Evolutionary conservation across 2,113 vertebrate species (phyloP).

Genomic region (Aviceda subcristata): DNA sequence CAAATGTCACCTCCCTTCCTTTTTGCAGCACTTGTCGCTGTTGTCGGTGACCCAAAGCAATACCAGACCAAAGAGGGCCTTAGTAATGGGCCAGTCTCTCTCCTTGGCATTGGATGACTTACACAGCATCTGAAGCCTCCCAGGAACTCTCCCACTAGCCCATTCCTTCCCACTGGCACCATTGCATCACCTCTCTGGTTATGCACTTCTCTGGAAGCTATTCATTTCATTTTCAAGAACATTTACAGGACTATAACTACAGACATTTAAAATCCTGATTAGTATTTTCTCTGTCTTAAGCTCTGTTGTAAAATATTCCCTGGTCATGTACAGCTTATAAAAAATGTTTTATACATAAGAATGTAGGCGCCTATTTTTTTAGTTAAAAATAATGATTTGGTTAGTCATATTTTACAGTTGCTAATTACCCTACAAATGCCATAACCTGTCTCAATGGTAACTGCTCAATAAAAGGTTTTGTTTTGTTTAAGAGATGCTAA

Average conservation of each 20-base stretch:
- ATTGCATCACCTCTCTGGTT: not conserved
- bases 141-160: not conserved
- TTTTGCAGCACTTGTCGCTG: not conserved
- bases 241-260: conserved; percentile 53
- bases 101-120: not conserved
- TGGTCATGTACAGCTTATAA: conserved; percentile 58
- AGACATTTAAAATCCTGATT: conserved; percentile 66
- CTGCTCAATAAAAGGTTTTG: conserved; percentile 53
- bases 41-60: not conserved
- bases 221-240: conserved; percentile 3
- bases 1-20: not conserved
- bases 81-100: not conserved
- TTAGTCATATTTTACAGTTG: conserved; percentile 43
- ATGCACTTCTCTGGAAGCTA: conserved; percentile 7
- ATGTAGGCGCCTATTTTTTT: conserved; percentile 56
- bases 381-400: conserved; percentile 54
- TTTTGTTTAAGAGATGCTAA: conserved; percentile 53
- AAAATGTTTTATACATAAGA: conserved; percentile 56
- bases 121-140: not conserved
- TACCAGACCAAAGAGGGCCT: not conserved
- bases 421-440: conserved; percentile 52
- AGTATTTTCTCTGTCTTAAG: conserved; percentile 63
- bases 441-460: conserved; percentile 46
- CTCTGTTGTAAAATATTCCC: conserved; percentile 56
- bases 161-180: not conserved